Evolutionary conservation across 2,113 vertebrate species (phyloP).

Genomic region (Psophia crepitans): DNA sequence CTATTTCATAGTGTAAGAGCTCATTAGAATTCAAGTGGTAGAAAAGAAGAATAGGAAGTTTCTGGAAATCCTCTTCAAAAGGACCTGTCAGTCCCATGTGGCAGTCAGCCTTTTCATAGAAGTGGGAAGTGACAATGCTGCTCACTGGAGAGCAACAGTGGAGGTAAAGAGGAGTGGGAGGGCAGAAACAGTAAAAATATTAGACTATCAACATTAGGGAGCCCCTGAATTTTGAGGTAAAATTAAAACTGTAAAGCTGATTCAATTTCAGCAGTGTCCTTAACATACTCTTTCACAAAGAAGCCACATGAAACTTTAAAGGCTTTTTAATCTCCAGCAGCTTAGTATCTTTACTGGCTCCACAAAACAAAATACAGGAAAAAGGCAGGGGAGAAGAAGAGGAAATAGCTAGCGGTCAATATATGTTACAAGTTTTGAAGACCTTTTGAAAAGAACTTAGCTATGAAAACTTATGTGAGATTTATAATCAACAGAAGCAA

Average conservation of each 20-base stretch:
- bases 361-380: not conserved
- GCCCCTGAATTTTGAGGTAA: not conserved
- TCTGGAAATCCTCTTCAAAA: not conserved
- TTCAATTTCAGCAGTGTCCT: not conserved
- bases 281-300: not conserved
- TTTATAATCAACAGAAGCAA: not conserved
- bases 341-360: not conserved
- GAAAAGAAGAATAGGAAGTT: not conserved
- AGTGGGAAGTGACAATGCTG: not conserved
- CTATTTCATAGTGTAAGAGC: not conserved
- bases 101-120: not conserved
- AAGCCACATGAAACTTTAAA: not conserved
- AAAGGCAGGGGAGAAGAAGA: not conserved
- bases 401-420: not conserved
- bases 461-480: not conserved
- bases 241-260: not conserved
- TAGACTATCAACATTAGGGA: not conserved
- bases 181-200: not conserved
- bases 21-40: not conserved
- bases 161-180: not conserved
- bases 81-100: conserved; percentile 19
- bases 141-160: not conserved
- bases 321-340: not conserved
- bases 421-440: not conserved
- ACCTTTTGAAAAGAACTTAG: not conserved